Evolutionary conservation across 2,888 invertebrate species (phyloP).

Genomic region (Pachliopta kotzebuea): DNA sequence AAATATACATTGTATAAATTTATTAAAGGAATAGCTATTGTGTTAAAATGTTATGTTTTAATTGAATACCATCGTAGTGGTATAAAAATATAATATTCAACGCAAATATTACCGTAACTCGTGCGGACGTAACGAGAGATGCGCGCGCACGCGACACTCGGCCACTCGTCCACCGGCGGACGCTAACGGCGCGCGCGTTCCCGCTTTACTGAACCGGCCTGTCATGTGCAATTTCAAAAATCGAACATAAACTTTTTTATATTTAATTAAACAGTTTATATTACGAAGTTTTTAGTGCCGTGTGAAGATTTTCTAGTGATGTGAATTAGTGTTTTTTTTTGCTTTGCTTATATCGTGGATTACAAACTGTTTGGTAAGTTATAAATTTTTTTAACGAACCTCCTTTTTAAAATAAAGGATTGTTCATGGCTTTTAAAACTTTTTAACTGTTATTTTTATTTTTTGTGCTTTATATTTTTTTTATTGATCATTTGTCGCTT

Average conservation of each 20-base stretch:
- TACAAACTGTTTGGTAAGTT: slow-evolving; percentile 29
- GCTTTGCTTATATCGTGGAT: slow-evolving; percentile 31
- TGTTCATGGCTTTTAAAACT: background rate
- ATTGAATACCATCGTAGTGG: slow-evolving; percentile 9
- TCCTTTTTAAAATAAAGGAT: background rate
- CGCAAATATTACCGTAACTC: slow-evolving; percentile 59
- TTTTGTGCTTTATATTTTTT: no score
- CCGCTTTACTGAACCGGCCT: slow-evolving; percentile 47
- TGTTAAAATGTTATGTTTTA: background rate
- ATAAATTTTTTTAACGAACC: background rate
- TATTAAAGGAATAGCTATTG: background rate
- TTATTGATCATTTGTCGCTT: no score
- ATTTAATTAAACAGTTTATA: background rate
- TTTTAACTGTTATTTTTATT: background rate
- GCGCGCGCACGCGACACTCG: slow-evolving; percentile 43
- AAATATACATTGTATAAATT: background rate
- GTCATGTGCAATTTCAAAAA: slow-evolving; percentile 46
- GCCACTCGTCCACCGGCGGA: slow-evolving; percentile 60
- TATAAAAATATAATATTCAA: slow-evolving; percentile 35
- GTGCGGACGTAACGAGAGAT: slow-evolving; percentile 46
- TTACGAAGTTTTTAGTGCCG: slow-evolving; percentile 3
- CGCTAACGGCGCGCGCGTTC: slow-evolving; percentile 53
- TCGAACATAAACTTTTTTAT: slow-evolving; percentile 36
- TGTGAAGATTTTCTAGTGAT: slow-evolving; percentile 30
- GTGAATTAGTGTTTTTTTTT: slow-evolving; percentile 31